Conservation (phyloP, 2,888 invertebrate species). For the Helicoverpa assulta region DNA sequence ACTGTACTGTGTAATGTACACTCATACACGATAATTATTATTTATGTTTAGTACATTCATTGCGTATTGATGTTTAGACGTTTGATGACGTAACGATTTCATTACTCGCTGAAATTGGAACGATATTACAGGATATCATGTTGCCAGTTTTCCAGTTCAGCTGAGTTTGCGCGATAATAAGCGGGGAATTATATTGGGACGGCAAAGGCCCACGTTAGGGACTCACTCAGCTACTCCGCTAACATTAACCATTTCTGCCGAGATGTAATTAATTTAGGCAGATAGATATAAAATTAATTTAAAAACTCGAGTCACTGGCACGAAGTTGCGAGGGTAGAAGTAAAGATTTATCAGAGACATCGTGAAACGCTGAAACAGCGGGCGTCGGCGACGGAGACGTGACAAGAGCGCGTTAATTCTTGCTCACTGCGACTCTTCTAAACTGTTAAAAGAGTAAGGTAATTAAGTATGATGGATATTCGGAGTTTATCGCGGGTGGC, state of each 20-base stretch:
- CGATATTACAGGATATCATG: conserved; percentile 15
- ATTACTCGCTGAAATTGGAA: conserved; percentile 20
- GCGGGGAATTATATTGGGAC: conserved; percentile 36
- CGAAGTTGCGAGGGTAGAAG: conserved; percentile 63
- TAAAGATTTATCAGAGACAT: conserved; percentile 70
- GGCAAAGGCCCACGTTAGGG: conserved; percentile 22
- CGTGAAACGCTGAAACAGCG: conserved; percentile 76
- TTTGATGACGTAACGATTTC: conserved; percentile 20
- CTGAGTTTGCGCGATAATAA: conserved; percentile 28
- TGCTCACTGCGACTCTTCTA: conserved; percentile 76
- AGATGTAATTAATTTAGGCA: conserved; percentile 60
- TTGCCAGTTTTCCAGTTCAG: conserved; percentile 23
- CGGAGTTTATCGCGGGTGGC: conserved; percentile 84
- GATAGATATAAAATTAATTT: conserved; percentile 64
- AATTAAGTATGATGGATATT: conserved; percentile 88
- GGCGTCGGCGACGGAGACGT: conserved; percentile 63
- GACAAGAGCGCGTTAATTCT: conserved; percentile 82
- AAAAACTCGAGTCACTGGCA: conserved; percentile 64
- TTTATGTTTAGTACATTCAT: conserved; percentile 35
- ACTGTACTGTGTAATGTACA: conserved; percentile 21
- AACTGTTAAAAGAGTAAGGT: conserved; percentile 86
- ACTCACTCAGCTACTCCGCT: conserved; percentile 39
- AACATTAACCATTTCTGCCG: conserved; percentile 47
- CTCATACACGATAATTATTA: conserved; percentile 40
- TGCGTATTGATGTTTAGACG: conserved; percentile 23